Base-by-base conservation (phyloP, 2,888 invertebrate genomes). In the Troides helena region DNA sequence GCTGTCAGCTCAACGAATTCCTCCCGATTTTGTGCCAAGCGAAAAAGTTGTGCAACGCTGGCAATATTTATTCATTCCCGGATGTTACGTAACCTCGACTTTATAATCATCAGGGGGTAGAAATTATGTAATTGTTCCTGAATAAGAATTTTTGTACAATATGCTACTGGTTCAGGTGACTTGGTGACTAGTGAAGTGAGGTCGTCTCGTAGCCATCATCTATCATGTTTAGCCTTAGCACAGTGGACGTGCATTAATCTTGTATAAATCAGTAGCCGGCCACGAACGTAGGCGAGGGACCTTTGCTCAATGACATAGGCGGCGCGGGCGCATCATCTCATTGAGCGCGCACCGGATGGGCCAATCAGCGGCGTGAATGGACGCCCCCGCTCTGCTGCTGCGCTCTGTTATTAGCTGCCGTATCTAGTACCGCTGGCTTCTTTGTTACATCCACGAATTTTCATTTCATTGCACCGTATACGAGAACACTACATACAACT, bases 351-450 rank as follows among this genome's bases (percentile, higher is more conserved):
- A 92, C 92, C 92, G 92, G 92, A 92, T 92, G 92, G 86, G 83
- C 92, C 92, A 92, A 92, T 92, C 92, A 92, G 90, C 90, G 82
- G 82, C 89, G 90, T 92, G 92, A 92, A 92, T 92, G 92, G 90
- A 86, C 92, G 92, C 91, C 92, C 88, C 92, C 92, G 81, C 79
- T 71, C 75, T 72, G 76, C 76, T 81, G 83, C 81, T 80, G 84
- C 83, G 74, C 81, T 80, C 85, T 85, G 83, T 84, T 87, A 85
- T 88, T 88, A 88, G 84, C 88, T 88, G 82, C 86, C 85, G 87
- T 87, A 89, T 86, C 87, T 87, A 80, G 80, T 86, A 82, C 87
- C 81, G 81, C 86, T 83, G 85, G 58, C 84, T 86, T 86, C 89
- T 90, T 91, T 91, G 90, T 91, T 89, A 84, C 84, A 83, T 80